Percentiles rank a stretch among this genome's conserved stretches.
Evolutionary conservation across 1,140 invertebrate genomes (phyloP).

Genomic region (Conopomorpha cramerella): DNA sequence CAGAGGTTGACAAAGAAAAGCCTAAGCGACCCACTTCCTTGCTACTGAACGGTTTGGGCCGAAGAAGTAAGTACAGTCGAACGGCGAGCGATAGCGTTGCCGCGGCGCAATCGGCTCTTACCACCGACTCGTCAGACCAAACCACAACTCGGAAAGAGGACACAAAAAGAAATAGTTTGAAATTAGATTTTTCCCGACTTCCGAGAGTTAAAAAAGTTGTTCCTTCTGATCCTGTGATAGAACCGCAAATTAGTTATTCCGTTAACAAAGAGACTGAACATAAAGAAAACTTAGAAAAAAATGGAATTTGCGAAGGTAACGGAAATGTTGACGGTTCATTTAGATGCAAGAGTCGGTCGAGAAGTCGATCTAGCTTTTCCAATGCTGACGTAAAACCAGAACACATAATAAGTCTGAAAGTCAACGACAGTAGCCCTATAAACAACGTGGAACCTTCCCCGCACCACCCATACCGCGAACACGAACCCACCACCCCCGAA

Average conservation of each 20-base stretch:
- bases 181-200: slow-evolving; percentile 70
- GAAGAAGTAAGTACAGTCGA: slow-evolving; percentile 38
- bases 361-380: slow-evolving; percentile 41
- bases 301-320: slow-evolving; percentile 32
- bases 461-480: slow-evolving; percentile 22
- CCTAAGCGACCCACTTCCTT: slow-evolving; percentile 52
- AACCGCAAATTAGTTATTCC: slow-evolving; percentile 41
- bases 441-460: slow-evolving; percentile 18
- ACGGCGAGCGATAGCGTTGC: slow-evolving; percentile 31
- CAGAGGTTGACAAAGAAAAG: slow-evolving; percentile 31
- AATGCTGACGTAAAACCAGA: slow-evolving; percentile 44
- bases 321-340: slow-evolving; percentile 35
- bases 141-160: slow-evolving; percentile 27
- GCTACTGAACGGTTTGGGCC: slow-evolving; percentile 48
- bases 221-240: slow-evolving; percentile 56
- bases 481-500: slow-evolving; percentile 42
- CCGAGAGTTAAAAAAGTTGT: slow-evolving; percentile 60
- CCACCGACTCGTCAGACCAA: slow-evolving; percentile 24
- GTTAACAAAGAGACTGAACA: slow-evolving; percentile 28
- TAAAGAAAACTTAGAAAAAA: slow-evolving; percentile 43
- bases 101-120: too few relatives aligned
- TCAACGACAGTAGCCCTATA: slow-evolving; percentile 19
- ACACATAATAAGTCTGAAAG: slow-evolving; percentile 22
- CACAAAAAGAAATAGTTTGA: slow-evolving; percentile 61
- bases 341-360: slow-evolving; percentile 32